Base-by-base conservation (phyloP, 2,888 invertebrate genomes). In the Alentia gelatinosa region DNA sequence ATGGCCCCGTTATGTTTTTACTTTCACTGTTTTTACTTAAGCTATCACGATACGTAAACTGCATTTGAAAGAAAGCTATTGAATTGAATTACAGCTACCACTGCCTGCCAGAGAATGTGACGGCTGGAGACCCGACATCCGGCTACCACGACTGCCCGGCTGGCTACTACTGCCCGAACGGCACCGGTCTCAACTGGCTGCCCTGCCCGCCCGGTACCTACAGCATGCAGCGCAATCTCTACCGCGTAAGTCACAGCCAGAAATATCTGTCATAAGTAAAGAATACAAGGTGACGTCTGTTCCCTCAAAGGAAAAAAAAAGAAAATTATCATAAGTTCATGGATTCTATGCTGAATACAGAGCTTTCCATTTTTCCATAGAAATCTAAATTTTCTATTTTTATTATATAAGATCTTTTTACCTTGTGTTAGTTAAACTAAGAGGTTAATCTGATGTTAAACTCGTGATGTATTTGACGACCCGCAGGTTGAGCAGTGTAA, bases 201-300 rank as follows among this genome's bases (percentile, higher is more conserved):
- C 93, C 94, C 0, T 96, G 96, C 92, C 95, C 95, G 0, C 93
- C 92, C 79, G 95, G 95, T 39, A 96, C 95, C 0, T 96, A 94
- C 94, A 95, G 95, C 91, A 92, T 92, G 12, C 94, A 94, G 90
- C 93, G 93, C 7, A 94, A 94, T 75, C 92, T 95, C 7, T 95
- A 92, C 91, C 93, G 93, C 94, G 95, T 95, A 92, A 90, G 91
- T 47, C 47, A 47, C 47, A 47, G 7, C 9, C 9, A 47, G 9
- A 47, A 47, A 47, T 12, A 47, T 47, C 19, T 47, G 19, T 12
- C 7, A 47, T 12, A 47, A 47, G 19, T 12, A 47, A 47, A 47
- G 19, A 47, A 47, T 7, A 47, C 19, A 47, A 47, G 19, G 19
- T 12, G 19, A 47, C 7, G 9, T 47, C 9, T 47, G 7, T 7